phyloP scores from a whole-genome alignment of 1,140 invertebrate species.

The Paraescarpia echinospica region DNA sequence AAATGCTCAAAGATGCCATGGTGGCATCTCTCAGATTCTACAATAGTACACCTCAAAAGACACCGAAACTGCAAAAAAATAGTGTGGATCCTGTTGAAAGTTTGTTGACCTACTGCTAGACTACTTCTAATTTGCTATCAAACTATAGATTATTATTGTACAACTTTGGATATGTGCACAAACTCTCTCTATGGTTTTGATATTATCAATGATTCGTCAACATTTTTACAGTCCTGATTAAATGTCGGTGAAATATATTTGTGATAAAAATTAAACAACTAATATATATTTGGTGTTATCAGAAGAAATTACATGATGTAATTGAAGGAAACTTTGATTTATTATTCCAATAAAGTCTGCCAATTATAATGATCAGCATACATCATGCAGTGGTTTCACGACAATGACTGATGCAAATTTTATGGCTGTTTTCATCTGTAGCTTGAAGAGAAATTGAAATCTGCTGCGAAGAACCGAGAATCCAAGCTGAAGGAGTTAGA shows the following conservation, averaged over 20 bases:
- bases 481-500: background rate
- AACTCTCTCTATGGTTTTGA: no score
- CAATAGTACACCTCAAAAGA: no score
- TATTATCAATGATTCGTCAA: no score
- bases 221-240: background rate
- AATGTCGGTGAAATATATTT: background rate
- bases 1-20: no score
- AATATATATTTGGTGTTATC: background rate
- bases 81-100: no score
- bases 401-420: background rate
- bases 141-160: no score
- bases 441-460: constrained; percentile 2
- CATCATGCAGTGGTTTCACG: background rate
- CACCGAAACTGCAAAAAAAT: no score
- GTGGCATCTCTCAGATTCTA: no score
- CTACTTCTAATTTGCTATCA: no score
- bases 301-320: background rate
- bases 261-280: background rate
- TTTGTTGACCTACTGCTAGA: no score
- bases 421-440: background rate
- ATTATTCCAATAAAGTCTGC: background rate
- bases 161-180: no score
- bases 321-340: background rate
- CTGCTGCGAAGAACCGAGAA: background rate
- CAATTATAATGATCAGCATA: background rate